Conservation (phyloP, 2,888 invertebrate species). For the Sepiola atlantica region DNA sequence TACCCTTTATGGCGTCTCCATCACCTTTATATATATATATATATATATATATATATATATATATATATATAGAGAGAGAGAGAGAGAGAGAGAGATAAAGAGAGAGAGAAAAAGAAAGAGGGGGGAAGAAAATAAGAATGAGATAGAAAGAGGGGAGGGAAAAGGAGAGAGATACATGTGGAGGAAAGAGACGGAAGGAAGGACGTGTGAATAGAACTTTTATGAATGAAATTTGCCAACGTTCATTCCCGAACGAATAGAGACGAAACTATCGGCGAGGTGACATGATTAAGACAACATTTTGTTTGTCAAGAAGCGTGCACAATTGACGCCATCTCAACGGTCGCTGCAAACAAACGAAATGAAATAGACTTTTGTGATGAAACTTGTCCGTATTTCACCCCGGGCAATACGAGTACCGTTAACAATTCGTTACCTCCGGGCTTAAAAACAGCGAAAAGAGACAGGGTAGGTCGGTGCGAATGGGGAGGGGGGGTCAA, state of each 20-base stretch:
- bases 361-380: background rate
- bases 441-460: background rate
- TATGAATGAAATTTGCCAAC: background rate
- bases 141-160: too few species aligned
- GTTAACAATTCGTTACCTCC: background rate
- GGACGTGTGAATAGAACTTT: background rate
- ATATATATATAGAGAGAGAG: background rate
- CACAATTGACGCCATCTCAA: background rate
- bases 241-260: background rate
- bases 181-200: background rate
- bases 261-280: background rate
- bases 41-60: background rate
- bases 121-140: background rate
- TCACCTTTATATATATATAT: too few species aligned
- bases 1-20: too few species aligned
- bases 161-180: background rate
- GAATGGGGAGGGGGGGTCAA: background rate
- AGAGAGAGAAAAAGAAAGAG: background rate
- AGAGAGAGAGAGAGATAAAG: accelerated
- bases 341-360: background rate
- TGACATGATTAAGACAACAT: slow-evolving; percentile 8
- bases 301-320: background rate
- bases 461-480: too few species aligned
- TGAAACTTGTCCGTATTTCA: background rate
- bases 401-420: background rate